phyloP scores from a whole-genome alignment of 1,140 invertebrate genomes.

The Drosophila eugracilis region DNA sequence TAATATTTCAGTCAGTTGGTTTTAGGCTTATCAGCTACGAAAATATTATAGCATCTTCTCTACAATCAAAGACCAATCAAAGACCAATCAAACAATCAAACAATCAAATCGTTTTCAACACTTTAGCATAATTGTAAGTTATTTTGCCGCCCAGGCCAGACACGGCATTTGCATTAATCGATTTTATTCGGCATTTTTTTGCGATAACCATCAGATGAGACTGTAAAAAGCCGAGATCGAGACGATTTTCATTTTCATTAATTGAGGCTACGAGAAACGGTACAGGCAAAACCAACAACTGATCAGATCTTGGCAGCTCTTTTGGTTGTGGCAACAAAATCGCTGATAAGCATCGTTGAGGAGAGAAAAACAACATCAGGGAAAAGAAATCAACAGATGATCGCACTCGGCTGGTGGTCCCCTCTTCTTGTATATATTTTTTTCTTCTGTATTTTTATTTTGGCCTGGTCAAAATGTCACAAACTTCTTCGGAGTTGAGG shows the following conservation, averaged over 20 bases:
- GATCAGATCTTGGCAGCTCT: slow-evolving; percentile 24
- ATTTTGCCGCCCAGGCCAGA: slow-evolving; percentile 41
- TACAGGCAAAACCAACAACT: slow-evolving; percentile 20
- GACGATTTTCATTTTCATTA: slow-evolving; percentile 65
- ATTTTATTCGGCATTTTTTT: slow-evolving; percentile 52
- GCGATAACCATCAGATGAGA: slow-evolving; percentile 61
- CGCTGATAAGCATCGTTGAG: slow-evolving; percentile 61
- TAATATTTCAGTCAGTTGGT: slow-evolving; percentile 61
- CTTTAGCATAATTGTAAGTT: slow-evolving; percentile 80
- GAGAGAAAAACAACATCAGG: slow-evolving; percentile 16
- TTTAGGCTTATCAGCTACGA: slow-evolving; percentile 12
- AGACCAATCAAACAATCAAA: slow-evolving; percentile 68
- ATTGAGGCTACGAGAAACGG: slow-evolving; percentile 67
- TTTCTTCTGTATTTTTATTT: background rate
- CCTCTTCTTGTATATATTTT: background rate
- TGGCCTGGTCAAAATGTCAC: slow-evolving; percentile 65
- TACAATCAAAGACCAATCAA: slow-evolving; percentile 45
- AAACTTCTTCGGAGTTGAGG: slow-evolving; percentile 49
- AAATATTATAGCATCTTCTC: slow-evolving; percentile 12
- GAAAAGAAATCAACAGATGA: slow-evolving; percentile 64
- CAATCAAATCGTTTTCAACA: slow-evolving; percentile 77
- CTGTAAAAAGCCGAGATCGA: slow-evolving; percentile 14
- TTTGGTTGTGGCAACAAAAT: slow-evolving; percentile 15
- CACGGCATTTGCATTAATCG: slow-evolving; percentile 74
- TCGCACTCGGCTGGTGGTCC: slow-evolving; percentile 68